These are phyloP conservation scores for Slavum lentiscoides DNA, from an alignment of 2,888 invertebrate species.

Conservation along the genomic window DNA sequence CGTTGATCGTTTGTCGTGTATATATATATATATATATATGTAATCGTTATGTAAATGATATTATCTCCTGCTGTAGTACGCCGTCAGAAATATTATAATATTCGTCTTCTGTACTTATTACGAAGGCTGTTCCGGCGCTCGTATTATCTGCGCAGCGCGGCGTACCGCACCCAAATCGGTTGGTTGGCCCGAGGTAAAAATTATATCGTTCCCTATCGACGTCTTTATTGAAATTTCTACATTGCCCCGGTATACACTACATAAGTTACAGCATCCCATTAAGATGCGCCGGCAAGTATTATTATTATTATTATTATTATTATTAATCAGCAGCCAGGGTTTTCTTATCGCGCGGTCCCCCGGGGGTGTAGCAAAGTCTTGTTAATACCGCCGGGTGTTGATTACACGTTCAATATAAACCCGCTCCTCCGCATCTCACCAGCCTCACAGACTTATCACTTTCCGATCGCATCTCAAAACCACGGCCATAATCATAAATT, in stretches of 20 bases:
- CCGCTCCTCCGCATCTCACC: conserved; percentile 1
- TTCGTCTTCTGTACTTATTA: no score
- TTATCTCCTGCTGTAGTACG: no score
- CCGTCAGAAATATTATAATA: no score
- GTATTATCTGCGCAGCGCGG: neutral
- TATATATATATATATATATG: no score
- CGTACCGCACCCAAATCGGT: no score
- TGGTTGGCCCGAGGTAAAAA: conserved; percentile 20
- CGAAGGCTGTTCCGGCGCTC: no score
- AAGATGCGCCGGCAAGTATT: conserved; percentile 7
- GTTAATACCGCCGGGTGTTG: conserved; percentile 50
- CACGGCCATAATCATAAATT: conserved; percentile 2
- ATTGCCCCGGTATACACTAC: neutral
- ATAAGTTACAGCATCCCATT: conserved; percentile 34
- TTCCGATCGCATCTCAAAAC: conserved; percentile 50
- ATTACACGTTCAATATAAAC: conserved; percentile 50
- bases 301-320: conserved; percentile 12
- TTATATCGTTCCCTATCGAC: conserved; percentile 24
- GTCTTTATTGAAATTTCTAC: conserved; percentile 50
- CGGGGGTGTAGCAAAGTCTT: conserved; percentile 38
- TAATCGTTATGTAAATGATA: no score
- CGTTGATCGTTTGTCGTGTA: no score
- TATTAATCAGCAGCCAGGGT: conserved; percentile 51
- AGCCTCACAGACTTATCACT: conserved; percentile 37
- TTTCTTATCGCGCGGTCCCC: conserved; percentile 49